Conservation (phyloP, 2,797 vertebrate species). For the Enteromius unitaeniatus region DNA sequence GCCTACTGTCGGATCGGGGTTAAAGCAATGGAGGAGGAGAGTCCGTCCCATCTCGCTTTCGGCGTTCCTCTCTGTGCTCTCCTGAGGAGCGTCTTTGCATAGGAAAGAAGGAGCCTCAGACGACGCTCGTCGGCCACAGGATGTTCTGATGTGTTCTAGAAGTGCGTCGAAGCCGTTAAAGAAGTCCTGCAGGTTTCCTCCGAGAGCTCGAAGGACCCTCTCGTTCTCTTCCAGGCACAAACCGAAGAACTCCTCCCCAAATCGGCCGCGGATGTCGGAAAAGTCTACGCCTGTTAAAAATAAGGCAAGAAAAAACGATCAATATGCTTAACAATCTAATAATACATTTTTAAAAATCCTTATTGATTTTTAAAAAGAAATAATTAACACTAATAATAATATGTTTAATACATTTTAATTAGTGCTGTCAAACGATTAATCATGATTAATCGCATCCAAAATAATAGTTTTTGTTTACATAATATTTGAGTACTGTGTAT, state of each 20-base stretch:
- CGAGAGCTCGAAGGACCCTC: constrained; percentile 92
- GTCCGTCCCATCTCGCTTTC: constrained; percentile 63
- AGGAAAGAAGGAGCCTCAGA: constrained; percentile 96
- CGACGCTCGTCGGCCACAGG: constrained; percentile 90
- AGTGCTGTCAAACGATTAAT: too few species aligned
- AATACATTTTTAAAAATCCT: not conserved
- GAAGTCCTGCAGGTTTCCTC: constrained; percentile 96
- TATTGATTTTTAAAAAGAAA: not conserved
- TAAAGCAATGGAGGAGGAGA: constrained; percentile 92
- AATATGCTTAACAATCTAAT: constrained; percentile 1
- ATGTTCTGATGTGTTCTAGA: constrained; percentile 96
- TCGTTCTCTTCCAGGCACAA: constrained; percentile 97
- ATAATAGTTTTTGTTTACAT: too few species aligned
- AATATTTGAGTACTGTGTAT: too few species aligned
- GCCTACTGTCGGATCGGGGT: constrained; percentile 91
- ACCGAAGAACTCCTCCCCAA: constrained; percentile 95
- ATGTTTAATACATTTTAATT: not conserved
- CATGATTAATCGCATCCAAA: too few species aligned
- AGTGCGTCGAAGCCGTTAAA: constrained; percentile 98
- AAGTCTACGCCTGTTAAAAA: constrained; percentile 86
- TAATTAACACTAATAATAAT: not conserved
- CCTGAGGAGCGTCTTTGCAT: constrained; percentile 91
- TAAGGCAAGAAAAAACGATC: constrained; percentile 20
- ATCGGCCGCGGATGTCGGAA: constrained; percentile 90
- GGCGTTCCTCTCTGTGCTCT: constrained; percentile 64